phyloP scores from a whole-genome alignment of 2,113 vertebrate species.

The Xiphophorus maculatus region DNA sequence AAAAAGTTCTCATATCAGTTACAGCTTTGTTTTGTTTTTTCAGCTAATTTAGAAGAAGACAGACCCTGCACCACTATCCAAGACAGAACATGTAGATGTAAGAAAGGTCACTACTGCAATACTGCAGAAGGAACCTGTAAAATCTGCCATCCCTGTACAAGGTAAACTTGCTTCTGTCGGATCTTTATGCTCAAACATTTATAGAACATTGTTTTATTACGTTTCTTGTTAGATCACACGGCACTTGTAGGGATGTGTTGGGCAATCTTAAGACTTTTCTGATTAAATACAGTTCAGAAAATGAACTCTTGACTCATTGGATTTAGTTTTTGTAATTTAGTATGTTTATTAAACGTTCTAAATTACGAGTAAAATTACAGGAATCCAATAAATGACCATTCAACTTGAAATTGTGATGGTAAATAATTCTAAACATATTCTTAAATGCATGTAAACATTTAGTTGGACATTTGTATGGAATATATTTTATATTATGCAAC shows the following conservation, averaged over 20 bases:
- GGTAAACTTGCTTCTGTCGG: conserved; percentile 53
- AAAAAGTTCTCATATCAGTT: not conserved
- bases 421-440: not conserved
- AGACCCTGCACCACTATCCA: not conserved
- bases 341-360: not conserved
- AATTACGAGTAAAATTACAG: too few relatives aligned
- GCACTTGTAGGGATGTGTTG: not conserved
- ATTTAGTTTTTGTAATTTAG: not conserved
- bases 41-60: conserved; percentile 46
- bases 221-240: not conserved
- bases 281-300: too few relatives aligned
- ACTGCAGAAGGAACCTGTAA: not conserved
- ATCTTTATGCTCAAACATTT: not conserved
- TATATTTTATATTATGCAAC: not conserved
- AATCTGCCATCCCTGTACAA: conserved; percentile 53
- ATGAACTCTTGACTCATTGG: too few relatives aligned
- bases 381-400: not conserved
- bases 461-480: too few relatives aligned
- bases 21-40: not conserved
- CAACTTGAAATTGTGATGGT: not conserved
- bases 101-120: conserved; percentile 54
- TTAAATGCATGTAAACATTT: not conserved
- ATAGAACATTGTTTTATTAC: not conserved
- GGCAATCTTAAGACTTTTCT: too few relatives aligned
- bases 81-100: conserved; percentile 65